Base-by-base conservation (phyloP, 2,888 invertebrate species). In the Eulithis testata region DNA sequence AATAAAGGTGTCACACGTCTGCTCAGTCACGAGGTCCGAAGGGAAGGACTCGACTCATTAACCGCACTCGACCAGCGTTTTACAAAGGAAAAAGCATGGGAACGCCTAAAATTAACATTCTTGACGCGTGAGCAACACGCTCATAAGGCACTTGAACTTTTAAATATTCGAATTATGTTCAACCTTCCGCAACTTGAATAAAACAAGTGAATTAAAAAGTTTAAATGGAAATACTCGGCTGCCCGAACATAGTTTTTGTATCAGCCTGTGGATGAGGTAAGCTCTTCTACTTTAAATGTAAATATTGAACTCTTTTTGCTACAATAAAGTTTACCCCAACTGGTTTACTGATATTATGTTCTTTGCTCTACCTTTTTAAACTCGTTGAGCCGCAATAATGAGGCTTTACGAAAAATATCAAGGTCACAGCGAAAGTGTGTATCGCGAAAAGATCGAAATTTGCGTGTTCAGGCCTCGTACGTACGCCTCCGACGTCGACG, bases 401-500 rank as follows among this genome's bases (percentile, higher is more conserved):
- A 76, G 59, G 63, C 59, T 65, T 76, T 73, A 75, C 73, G 55
- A 78, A 80, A 78, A 75, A 76, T 72, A 75, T 70, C 80, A 85
- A 85, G 86, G 83, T 71, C 78, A 73, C 60, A 62, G 58, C 71
- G 58, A 69, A 73, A 71, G 73, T 75, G 73, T 73, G 69, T 75
- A 77, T 73, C 70, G 77, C 73, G 63, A 74, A 76, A 76, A 79
- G 79, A 84, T 85, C 83, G 81, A 86, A 85, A 81, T 76, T 85
- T 79, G 90, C 90, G 89, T 89, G 88, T 68, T 81, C 76, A 63
- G 73, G 68, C 75, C 75, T 75, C 76, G 76, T 81, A 79, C 75
- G 73, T 59, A 72, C 80, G 77, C 79, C 74, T 73, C 75, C 76
- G 64, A 81, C 75, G 86, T 82, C 86, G 77, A 73, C 76, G 81